Conservation (phyloP, 1,140 invertebrate genomes). For the Phocides pigmalion region DNA sequence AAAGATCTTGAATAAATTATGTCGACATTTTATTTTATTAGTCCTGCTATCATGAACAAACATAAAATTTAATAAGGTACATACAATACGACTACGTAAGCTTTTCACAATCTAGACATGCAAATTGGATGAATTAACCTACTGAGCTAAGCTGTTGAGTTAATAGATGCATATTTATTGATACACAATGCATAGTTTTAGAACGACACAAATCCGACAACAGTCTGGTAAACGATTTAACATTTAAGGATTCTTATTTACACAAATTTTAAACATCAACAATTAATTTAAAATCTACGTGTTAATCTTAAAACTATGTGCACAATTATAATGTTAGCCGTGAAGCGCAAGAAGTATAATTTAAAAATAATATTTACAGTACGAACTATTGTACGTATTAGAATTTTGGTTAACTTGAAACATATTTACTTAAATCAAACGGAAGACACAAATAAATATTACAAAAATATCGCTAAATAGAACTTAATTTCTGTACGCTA, state of each 20-base stretch:
- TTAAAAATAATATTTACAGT: slow-evolving; percentile 9
- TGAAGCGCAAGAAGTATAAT: slow-evolving; percentile 13
- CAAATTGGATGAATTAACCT: slow-evolving; percentile 25
- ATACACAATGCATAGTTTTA: background rate
- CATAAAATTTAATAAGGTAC: background rate
- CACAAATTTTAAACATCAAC: slow-evolving; percentile 43
- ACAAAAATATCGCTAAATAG: too few relatives aligned
- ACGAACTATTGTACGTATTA: too few relatives aligned
- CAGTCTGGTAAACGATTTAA: slow-evolving; percentile 30
- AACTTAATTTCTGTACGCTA: too few relatives aligned
- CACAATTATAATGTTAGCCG: slow-evolving; percentile 13
- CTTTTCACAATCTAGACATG: slow-evolving; percentile 32
- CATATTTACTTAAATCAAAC: background rate
- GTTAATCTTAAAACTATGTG: slow-evolving; percentile 19
- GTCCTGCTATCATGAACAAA: slow-evolving; percentile 4
- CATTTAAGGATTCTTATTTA: slow-evolving; percentile 37
- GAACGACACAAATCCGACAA: slow-evolving; percentile 16
- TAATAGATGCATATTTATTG: slow-evolving; percentile 11
- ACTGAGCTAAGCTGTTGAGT: slow-evolving; percentile 6
- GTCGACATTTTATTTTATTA: slow-evolving; percentile 38
- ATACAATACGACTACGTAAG: slow-evolving; percentile 13
- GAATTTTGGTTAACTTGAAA: background rate
- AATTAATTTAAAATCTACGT: slow-evolving; percentile 33
- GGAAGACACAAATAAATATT: slow-evolving; percentile 2
- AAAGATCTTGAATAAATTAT: slow-evolving; percentile 40